These are phyloP conservation scores for Podiceps cristatus DNA, from an alignment of 2,113 vertebrate genomes.

Conservation along the genomic window DNA sequence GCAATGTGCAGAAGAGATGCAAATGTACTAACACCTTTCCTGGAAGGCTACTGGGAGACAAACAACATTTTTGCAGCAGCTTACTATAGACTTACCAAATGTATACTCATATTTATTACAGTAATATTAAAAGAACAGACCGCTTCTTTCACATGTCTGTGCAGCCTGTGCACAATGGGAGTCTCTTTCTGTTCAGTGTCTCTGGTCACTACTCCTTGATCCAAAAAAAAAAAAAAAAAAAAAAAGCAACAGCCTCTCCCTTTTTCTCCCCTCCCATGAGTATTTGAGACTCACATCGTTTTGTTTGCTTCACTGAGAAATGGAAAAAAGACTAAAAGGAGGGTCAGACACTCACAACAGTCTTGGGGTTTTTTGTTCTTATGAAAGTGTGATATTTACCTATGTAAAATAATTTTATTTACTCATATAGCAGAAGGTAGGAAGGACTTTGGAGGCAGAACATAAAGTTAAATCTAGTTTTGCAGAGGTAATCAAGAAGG, in stretches of 20 bases:
- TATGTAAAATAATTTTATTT: not conserved
- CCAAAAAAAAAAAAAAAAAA: not conserved
- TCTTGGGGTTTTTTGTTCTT: not conserved
- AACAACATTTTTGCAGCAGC: slow-evolving; percentile 41
- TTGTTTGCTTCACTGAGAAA: slow-evolving; percentile 8
- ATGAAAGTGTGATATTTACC: not conserved
- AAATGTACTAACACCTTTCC: not conserved
- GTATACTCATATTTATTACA: not conserved
- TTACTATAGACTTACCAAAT: not conserved
- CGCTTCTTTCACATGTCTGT: not conserved
- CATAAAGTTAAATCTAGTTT: not conserved
- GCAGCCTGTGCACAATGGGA: not conserved
- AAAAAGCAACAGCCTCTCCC: not conserved
- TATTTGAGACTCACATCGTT: not conserved
- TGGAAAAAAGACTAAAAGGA: not conserved
- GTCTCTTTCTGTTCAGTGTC: not conserved
- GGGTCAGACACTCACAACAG: not conserved
- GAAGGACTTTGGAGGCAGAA: not conserved
- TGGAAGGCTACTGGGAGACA: slow-evolving; percentile 21
- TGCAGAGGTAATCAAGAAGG: not conserved
- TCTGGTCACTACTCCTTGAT: not conserved
- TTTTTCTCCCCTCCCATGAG: not conserved
- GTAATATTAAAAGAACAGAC: not conserved
- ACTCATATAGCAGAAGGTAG: not conserved
- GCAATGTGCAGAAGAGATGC: not conserved